Evolutionary conservation across 2,888 invertebrate genomes (phyloP), one percentile per base, ranked within the genome.

Genomic region (Fissipunctia ypsillon): DNA sequence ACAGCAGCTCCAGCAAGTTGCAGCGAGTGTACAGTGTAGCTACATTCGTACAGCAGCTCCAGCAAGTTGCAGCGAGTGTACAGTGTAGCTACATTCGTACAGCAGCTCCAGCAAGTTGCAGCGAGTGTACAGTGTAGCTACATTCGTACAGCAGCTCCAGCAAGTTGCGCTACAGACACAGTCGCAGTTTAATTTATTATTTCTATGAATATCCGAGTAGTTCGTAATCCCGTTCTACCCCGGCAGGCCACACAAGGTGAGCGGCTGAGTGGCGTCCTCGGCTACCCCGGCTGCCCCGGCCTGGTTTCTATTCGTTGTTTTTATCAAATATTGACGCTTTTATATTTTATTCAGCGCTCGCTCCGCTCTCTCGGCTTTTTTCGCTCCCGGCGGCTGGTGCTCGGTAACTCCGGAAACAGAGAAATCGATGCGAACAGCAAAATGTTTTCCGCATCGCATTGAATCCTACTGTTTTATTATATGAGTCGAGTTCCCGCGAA

Each of bases 281-380:
- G 63, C 25, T 63, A 43, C 22, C 56, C 41, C n/a, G 45, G 54
- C 41, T n/a, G 66, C 31, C 31, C 45, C 57, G 67, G 54, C 66
- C 41, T 35, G 50, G 45, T 50, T 14, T 2, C 28, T 25, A 69
- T 48, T 54, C 73, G 69, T 71, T 84, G 69, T 77, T 82, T 81
- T 82, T 82, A 84, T 83, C 78, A 83, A 84, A 84, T 83, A 84
- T 83, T 81, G 85, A 81, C 66, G 83, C 72, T 82, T 75, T 59
- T 68, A 83, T 83, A 82, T 84, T 81, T 83, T 75, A 83, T 83
- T 83, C 69, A 84, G 68, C 57, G 56, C 57, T 72, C 69, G 81
- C 50, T 84, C 63, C 50, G 80, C 75, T 75, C 60, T 75, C 25
- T 45, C 25, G 16, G 60, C 67, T 66, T 63, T 61, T 45, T 59